These are phyloP conservation scores for Rotaria magnacalcarata DNA, from an alignment of 2,888 invertebrate species.

Conservation along the genomic window DNA sequence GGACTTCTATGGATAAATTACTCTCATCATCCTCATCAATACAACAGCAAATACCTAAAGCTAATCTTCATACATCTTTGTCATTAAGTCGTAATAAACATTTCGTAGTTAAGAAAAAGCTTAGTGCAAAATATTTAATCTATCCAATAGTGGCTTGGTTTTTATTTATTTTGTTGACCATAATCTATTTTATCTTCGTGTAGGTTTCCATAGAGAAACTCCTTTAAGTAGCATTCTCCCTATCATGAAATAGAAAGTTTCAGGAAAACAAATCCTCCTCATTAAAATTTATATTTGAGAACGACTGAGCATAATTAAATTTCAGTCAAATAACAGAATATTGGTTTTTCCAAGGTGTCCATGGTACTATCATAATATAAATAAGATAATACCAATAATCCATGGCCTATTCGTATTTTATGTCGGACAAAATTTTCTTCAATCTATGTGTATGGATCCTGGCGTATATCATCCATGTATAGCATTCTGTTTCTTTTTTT, in stretches of 20 bases:
- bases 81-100: not conserved
- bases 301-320: too few species aligned
- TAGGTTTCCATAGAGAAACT: not conserved
- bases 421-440: too few species aligned
- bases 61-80: not conserved
- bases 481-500: too few species aligned
- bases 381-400: not conserved
- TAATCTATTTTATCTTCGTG: slow-evolving; percentile 1
- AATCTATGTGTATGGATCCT: too few species aligned
- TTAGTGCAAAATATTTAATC: not conserved
- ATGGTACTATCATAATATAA: slow-evolving; percentile 10
- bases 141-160: not conserved
- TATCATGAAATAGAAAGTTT: too few species aligned
- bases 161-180: not conserved
- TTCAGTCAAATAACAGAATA: too few species aligned
- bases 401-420: too few species aligned
- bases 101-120: not conserved
- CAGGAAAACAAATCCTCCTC: too few species aligned
- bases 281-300: too few species aligned
- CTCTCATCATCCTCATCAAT: not conserved
- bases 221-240: not conserved
- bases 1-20: not conserved
- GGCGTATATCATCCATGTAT: too few species aligned
- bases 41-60: not conserved
- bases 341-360: not conserved